Conservation (phyloP, 2,888 invertebrate species). For the Lycia hirtaria region DNA sequence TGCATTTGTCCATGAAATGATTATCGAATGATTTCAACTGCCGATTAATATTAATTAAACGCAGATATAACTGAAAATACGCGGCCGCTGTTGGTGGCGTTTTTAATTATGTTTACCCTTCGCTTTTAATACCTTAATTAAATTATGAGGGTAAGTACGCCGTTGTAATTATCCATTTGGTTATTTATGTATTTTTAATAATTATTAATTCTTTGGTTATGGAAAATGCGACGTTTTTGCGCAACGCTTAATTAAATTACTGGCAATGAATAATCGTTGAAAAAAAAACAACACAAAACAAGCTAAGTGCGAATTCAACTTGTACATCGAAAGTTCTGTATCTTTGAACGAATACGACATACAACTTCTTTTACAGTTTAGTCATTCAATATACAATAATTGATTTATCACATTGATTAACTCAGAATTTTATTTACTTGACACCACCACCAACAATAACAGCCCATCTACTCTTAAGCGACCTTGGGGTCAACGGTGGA, state of each 20-base stretch:
- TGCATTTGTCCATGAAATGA: slow-evolving; percentile 34
- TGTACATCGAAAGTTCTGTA: no score
- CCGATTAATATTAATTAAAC: slow-evolving; percentile 55
- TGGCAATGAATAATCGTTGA: slow-evolving; percentile 5
- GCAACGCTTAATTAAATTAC: slow-evolving; percentile 21
- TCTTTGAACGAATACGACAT: no score
- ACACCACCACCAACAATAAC: no score
- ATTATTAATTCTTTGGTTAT: slow-evolving; percentile 21
- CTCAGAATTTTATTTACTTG: no score
- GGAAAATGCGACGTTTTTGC: slow-evolving; percentile 1
- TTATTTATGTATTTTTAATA: slow-evolving; percentile 27
- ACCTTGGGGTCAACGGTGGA: no score
- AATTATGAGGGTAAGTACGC: slow-evolving; percentile 46
- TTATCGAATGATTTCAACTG: slow-evolving; percentile 48
- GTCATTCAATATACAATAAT: no score
- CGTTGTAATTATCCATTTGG: slow-evolving; percentile 27
- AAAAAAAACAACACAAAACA: background rate
- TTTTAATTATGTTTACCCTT: slow-evolving; percentile 65
- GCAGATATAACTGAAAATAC: slow-evolving; percentile 34
- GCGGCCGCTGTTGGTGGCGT: slow-evolving; percentile 45
- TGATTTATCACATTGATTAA: no score
- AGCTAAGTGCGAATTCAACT: no score
- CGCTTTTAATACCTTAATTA: slow-evolving; percentile 58
- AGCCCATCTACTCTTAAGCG: no score
- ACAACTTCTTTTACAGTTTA: no score